Base-by-base conservation (phyloP, 2,113 vertebrate genomes). In the Tringa solitaria region DNA sequence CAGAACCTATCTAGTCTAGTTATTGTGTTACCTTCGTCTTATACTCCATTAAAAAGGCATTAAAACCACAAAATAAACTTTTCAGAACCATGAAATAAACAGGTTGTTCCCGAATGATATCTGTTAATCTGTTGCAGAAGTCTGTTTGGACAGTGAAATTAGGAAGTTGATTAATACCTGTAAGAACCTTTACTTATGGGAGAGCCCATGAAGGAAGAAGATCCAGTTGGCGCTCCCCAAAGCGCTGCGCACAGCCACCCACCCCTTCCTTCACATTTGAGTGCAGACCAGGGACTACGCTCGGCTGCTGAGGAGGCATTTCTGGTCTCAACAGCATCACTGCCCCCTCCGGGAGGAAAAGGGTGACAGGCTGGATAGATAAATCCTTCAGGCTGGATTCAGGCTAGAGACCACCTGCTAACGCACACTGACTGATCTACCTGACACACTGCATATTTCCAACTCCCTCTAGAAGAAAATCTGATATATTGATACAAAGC, bases 171-270 rank as follows among this genome's bases (percentile, higher is more conserved):
- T 73, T 86, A 51, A 72, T 21, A 80, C 4, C 1, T 72, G 6
- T 19, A 78, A 37, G 22, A 51, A 84, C 12, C 13, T 57, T 61
- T 12, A 63, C n/a, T 54, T 23, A 24, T 19, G 28, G 33, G 28
- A 59, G 12, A 76, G 9, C 4, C 26, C 43, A 33, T 0, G 8
- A 17, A 81, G 10, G 32, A 80, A 57, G 50, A 9, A 89, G 17
- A 50, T 14, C 10, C 27, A 61, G 15, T 6, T 1, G 1, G 32
- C 26, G 56, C 14, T 20, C 33, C 12, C 22, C 21, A 22, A 56
- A 41, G 57, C 0, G 1, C 19, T 78, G 24, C 1, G 2, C 14
- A 13, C 33, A 33, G 57, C 19, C 51, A 46, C 24, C 16, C 3
- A 0, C 14, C 30, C 8, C 4, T 33, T 76, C 8, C 0, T 9